These are phyloP conservation scores for Meloidogyne chitwoodi DNA, from an alignment of 1,140 invertebrate genomes.

Conservation along the genomic window DNA sequence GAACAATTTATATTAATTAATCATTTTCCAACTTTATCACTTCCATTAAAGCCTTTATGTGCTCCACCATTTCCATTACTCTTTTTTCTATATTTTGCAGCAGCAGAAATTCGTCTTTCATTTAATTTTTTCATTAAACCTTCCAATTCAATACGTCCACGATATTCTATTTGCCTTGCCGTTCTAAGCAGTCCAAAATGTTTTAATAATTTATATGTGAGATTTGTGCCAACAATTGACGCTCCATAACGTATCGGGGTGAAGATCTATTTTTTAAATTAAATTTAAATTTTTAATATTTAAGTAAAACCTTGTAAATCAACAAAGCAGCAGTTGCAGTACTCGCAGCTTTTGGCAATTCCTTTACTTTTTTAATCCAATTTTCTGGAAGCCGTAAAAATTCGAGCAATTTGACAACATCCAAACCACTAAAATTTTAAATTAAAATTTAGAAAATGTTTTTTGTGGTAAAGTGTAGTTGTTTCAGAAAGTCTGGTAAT, in stretches of 20 bases:
- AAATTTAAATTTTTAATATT: neutral
- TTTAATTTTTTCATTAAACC: neutral
- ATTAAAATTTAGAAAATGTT: neutral
- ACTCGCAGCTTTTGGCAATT: conserved; percentile 44
- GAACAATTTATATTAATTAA: neutral
- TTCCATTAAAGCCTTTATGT: neutral
- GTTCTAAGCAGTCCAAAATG: conserved; percentile 46
- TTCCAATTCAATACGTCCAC: conserved; percentile 26
- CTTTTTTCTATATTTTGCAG: neutral
- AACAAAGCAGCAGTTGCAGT: conserved; percentile 47
- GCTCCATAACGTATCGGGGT: conserved; percentile 49
- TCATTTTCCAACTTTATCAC: neutral
- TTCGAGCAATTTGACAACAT: conserved; percentile 46
- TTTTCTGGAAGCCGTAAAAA: conserved; percentile 44
- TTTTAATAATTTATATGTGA: conserved; percentile 42
- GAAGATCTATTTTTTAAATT: conserved; percentile 34
- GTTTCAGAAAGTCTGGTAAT: neutral
- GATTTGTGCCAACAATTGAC: conserved; percentile 40
- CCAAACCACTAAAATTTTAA: conserved; percentile 40
- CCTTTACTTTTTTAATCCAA: conserved; percentile 48
- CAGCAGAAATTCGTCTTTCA: neutral
- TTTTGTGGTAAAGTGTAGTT: neutral
- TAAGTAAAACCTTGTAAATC: conserved; percentile 47
- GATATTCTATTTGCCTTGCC: conserved; percentile 45
- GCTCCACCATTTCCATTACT: neutral